Conservation (phyloP, 2,797 vertebrate genomes). For the Dendrocincla tyrannina region DNA sequence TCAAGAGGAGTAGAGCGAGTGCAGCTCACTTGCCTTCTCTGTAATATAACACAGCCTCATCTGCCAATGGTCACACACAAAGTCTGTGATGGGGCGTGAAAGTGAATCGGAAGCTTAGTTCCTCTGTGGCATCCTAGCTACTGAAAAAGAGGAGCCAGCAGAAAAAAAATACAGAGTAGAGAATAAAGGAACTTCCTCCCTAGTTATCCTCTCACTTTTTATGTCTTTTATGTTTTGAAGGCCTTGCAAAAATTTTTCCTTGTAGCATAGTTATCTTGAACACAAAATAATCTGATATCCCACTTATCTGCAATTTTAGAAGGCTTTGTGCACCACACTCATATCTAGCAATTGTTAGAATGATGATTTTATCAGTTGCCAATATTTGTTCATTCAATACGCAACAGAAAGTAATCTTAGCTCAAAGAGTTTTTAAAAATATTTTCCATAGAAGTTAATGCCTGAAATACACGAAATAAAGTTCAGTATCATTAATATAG, state of each 20-base stretch:
- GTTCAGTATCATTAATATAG: conserved; percentile 70
- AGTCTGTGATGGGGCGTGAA: not conserved
- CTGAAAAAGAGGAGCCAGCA: not conserved
- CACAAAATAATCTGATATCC: conserved; percentile 23
- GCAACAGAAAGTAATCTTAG: conserved; percentile 39
- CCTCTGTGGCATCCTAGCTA: not conserved
- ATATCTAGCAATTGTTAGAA: conserved; percentile 7
- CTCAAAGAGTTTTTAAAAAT: conserved; percentile 33
- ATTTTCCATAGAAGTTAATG: conserved; percentile 18
- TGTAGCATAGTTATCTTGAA: conserved; percentile 12
- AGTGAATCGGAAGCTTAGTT: not conserved
- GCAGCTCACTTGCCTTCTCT: not conserved
- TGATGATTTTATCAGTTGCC: conserved; percentile 20
- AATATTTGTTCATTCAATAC: conserved; percentile 24
- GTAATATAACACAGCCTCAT: not conserved
- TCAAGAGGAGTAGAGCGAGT: not conserved
- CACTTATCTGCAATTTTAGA: conserved; percentile 29
- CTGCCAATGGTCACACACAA: not conserved
- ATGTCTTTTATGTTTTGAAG: conserved; percentile 18
- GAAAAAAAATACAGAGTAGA: not conserved
- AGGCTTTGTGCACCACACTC: not conserved
- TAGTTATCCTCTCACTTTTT: conserved; percentile 19
- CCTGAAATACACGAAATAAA: conserved; percentile 60
- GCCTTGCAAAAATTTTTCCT: not conserved
- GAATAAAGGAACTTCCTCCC: conserved; percentile 20